Evolutionary conservation across 64 coral and sea anemone genomes (phyloP).

Genomic region (Stichodactyla mertensii): DNA sequence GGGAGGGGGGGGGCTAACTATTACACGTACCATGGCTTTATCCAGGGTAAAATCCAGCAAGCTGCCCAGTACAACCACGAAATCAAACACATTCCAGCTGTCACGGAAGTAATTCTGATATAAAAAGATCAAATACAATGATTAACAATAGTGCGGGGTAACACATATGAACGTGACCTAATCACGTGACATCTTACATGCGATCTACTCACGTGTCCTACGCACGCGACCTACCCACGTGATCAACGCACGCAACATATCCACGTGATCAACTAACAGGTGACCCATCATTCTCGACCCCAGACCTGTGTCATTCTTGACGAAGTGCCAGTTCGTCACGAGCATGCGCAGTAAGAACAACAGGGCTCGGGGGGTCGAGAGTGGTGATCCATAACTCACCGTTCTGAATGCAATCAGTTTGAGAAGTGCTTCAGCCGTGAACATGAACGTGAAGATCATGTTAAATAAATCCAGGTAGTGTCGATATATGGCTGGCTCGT

Average conservation of each 20-base stretch:
- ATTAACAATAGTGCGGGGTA: neutral
- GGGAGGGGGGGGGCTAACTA: neutral
- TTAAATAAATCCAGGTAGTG: slow-evolving; percentile 73
- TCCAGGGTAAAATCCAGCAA: slow-evolving; percentile 63
- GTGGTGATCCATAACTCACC: slow-evolving; percentile 34
- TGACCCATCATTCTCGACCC: too few species aligned
- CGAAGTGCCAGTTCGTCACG: too few species aligned
- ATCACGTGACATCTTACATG: neutral
- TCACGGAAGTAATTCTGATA: slow-evolving; percentile 97
- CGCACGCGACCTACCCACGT: neutral
- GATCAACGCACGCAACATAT: neutral
- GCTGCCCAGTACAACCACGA: slow-evolving; percentile 87
- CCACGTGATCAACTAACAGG: too few species aligned
- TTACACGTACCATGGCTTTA: slow-evolving; percentile 38
- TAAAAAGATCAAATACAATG: neutral
- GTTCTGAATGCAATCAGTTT: slow-evolving; percentile 86
- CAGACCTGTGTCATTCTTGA: too few species aligned
- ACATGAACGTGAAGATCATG: slow-evolving; percentile 93
- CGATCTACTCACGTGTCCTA: neutral
- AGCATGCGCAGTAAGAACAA: too few species aligned
- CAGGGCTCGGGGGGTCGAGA: too few species aligned
- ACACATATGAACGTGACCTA: neutral
- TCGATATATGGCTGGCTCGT: slow-evolving; percentile 61
- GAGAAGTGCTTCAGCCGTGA: slow-evolving; percentile 78
- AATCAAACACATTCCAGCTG: slow-evolving; percentile 95